Conservation (phyloP, 1,140 invertebrate species). For the Oncopodura yosiiana region DNA sequence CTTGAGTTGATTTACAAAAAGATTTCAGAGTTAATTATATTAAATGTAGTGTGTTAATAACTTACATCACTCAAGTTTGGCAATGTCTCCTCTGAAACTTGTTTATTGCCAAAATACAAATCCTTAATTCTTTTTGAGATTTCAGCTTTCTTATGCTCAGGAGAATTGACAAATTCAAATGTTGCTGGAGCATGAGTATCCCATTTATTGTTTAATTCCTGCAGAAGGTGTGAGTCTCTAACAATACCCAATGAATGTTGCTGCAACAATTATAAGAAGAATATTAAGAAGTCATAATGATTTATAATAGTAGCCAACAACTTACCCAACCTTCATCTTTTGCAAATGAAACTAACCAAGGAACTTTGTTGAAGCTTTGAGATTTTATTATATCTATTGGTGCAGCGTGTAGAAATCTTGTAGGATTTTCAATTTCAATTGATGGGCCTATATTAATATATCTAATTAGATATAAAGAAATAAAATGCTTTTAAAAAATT, state of each 20-base stretch:
- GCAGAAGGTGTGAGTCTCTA: neutral
- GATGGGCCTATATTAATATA: too few relatives aligned
- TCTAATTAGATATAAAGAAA: too few relatives aligned
- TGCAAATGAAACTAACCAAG: slow-evolving; percentile 20
- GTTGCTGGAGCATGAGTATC: slow-evolving; percentile 4
- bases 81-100: neutral
- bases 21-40: neutral
- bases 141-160: neutral
- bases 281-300: neutral
- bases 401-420: slow-evolving; percentile 4
- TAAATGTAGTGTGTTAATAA: neutral
- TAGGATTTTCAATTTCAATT: slow-evolving; percentile 8
- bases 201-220: slow-evolving; percentile 17
- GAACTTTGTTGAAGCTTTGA: slow-evolving; percentile 7
- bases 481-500: too few relatives aligned
- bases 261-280: neutral
- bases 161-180: slow-evolving; percentile 7
- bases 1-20: neutral
- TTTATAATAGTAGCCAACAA: neutral
- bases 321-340: slow-evolving; percentile 22
- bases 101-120: slow-evolving; percentile 12
- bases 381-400: slow-evolving; percentile 9
- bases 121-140: slow-evolving; percentile 5
- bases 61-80: slow-evolving; percentile 18
- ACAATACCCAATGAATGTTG: neutral